phyloP scores from a whole-genome alignment of 2,113 vertebrate species.

The Hymenochirus boettgeri region DNA sequence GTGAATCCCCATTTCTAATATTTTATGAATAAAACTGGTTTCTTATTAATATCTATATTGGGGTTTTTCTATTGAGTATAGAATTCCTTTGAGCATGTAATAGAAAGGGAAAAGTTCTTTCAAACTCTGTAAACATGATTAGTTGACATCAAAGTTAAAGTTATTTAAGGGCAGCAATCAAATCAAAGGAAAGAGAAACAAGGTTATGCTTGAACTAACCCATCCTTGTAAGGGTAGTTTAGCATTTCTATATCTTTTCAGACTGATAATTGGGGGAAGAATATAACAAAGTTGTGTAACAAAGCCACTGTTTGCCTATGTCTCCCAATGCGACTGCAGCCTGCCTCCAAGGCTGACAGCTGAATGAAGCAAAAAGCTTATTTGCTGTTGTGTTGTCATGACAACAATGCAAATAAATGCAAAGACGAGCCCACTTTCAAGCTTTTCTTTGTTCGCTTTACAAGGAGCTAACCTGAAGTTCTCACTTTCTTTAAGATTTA shows the following conservation, averaged over 20 bases:
- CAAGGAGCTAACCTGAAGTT: neutral
- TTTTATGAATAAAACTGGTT: too few relatives aligned
- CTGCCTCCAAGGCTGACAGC: conserved; percentile 50
- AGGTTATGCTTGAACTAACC: conserved; percentile 32
- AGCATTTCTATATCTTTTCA: conserved; percentile 49
- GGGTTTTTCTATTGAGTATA: too few relatives aligned
- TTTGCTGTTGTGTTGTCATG: conserved; percentile 50
- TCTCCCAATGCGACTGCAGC: conserved; percentile 54
- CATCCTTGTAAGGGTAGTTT: conserved; percentile 43
- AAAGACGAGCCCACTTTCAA: conserved; percentile 44
- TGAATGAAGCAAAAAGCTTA: conserved; percentile 47
- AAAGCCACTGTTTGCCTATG: conserved; percentile 48
- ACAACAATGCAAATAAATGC: conserved; percentile 54
- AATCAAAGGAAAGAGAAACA: conserved; percentile 32
- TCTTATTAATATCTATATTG: too few relatives aligned
- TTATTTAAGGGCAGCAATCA: conserved; percentile 5
- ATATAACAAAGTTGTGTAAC: conserved; percentile 38
- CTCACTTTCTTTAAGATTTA: neutral
- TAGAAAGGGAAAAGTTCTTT: neutral
- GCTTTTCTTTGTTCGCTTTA: neutral
- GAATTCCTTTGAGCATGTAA: too few relatives aligned
- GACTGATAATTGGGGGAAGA: conserved; percentile 49
- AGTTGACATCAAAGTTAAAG: conserved; percentile 39
- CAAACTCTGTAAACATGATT: conserved; percentile 27
- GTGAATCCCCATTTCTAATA: too few relatives aligned